Evolutionary conservation across 2,113 vertebrate species (phyloP).

Genomic region (Rhombomys opimus): DNA sequence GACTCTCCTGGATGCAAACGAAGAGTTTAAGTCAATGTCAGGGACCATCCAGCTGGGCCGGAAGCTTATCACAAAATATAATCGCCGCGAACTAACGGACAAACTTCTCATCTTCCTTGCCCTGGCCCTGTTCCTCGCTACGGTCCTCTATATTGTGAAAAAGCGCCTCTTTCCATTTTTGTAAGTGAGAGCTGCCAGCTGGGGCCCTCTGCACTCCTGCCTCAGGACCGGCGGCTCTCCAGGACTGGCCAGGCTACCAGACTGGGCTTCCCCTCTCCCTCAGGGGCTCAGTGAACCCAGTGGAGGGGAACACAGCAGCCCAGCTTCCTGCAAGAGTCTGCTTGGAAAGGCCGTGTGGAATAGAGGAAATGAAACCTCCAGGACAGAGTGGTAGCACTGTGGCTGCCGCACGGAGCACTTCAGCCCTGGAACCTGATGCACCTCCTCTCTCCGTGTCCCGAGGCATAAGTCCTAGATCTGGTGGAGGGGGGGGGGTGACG

Average conservation of each 20-base stretch:
- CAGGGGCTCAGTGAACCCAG: fast-evolving
- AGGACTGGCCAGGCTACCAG: background rate
- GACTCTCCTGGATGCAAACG: slow-evolving; percentile 95
- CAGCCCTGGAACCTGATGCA: background rate
- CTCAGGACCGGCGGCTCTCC: background rate
- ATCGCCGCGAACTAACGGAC: slow-evolving; percentile 96
- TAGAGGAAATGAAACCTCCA: background rate
- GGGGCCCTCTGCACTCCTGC: background rate
- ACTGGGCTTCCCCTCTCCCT: background rate
- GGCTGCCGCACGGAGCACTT: fast-evolving
- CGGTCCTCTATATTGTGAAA: slow-evolving; percentile 97
- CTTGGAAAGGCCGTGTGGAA: background rate
- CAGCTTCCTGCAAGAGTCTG: background rate
- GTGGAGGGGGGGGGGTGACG: background rate
- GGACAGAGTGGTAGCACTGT: background rate
- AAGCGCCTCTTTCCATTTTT: slow-evolving; percentile 97
- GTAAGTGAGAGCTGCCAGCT: slow-evolving; percentile 75
- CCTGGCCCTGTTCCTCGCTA: slow-evolving; percentile 95
- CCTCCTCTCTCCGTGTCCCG: background rate
- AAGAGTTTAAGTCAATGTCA: slow-evolving; percentile 98
- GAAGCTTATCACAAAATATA: slow-evolving; percentile 98
- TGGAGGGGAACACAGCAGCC: background rate
- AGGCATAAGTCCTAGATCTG: background rate
- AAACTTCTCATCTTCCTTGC: slow-evolving; percentile 98
- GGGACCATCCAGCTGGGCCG: slow-evolving; percentile 97